phyloP scores from a whole-genome alignment of 2,888 invertebrate species.

The Tiliacea aurago region DNA sequence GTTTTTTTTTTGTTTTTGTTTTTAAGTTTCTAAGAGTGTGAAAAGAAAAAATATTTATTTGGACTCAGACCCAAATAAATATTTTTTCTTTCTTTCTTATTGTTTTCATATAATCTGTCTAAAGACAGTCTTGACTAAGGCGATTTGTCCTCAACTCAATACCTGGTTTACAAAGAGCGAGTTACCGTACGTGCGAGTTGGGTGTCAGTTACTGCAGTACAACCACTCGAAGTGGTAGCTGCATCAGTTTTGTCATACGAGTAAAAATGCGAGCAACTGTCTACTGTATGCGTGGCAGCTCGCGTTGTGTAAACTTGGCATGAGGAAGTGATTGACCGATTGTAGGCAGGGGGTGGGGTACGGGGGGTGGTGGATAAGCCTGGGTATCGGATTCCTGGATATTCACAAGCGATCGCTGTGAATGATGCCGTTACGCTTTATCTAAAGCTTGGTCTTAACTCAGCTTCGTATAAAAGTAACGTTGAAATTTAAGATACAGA shows the following conservation, averaged over 20 bases:
- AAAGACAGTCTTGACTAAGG: neutral
- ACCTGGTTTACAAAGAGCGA: neutral
- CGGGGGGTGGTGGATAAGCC: slow-evolving; percentile 47
- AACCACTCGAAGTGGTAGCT: neutral
- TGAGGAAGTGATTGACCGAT: slow-evolving; percentile 49
- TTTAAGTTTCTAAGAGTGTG: too few relatives aligned
- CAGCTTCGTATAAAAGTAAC: slow-evolving; percentile 53
- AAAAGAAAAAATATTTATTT: too few relatives aligned
- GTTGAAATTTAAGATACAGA: slow-evolving; percentile 7
- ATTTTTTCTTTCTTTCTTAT: too few relatives aligned
- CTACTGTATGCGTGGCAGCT: neutral
- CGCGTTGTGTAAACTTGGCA: neutral
- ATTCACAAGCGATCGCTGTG: slow-evolving; percentile 62
- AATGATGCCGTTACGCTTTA: slow-evolving; percentile 70
- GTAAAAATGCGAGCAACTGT: neutral
- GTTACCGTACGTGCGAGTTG: neutral
- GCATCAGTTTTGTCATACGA: neutral
- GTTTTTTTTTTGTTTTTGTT: too few relatives aligned
- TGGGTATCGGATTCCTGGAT: slow-evolving; percentile 62
- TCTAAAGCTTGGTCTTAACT: slow-evolving; percentile 64
- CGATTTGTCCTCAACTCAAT: too few relatives aligned
- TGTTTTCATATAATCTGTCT: neutral
- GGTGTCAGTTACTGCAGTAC: neutral
- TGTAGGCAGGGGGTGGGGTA: slow-evolving; percentile 6
- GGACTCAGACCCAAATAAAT: too few relatives aligned